Conservation (phyloP, 2,113 vertebrate species). For the Ondatra zibethicus region DNA sequence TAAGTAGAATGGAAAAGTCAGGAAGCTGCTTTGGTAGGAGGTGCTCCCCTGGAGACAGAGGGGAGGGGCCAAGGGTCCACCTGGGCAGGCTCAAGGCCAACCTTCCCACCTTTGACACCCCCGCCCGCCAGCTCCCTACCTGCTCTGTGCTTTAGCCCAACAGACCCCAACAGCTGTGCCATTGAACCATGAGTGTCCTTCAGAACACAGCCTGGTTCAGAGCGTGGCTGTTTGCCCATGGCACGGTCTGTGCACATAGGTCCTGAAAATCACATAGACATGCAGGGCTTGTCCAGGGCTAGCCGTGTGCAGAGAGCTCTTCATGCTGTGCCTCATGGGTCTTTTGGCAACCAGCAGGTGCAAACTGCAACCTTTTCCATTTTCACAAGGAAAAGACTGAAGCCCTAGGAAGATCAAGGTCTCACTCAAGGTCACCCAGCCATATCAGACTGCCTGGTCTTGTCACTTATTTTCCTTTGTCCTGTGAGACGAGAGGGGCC, state of each 20-base stretch:
- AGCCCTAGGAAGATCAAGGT: accelerated
- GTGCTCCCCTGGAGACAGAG: not conserved
- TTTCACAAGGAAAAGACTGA: not conserved
- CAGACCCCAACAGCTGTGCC: not conserved
- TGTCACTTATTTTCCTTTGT: not conserved
- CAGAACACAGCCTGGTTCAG: no score
- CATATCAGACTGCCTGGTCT: not conserved
- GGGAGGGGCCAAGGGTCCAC: accelerated
- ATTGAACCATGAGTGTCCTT: not conserved
- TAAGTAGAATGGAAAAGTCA: not conserved
- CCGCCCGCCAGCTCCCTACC: not conserved
- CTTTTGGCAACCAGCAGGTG: not conserved
- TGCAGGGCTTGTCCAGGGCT: accelerated
- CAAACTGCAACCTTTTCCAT: not conserved
- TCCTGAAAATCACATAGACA: not conserved
- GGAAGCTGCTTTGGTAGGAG: not conserved
- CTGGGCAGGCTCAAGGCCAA: not conserved
- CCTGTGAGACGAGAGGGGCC: not conserved
- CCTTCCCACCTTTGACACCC: accelerated
- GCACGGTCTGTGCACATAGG: accelerated
- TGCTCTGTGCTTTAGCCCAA: not conserved
- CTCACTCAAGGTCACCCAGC: not conserved
- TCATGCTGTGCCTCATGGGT: not conserved
- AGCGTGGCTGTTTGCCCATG: not conserved
- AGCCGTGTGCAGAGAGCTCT: not conserved